Evolutionary conservation across 2,113 vertebrate species (phyloP).

Genomic region (Eptesicus fuscus): DNA sequence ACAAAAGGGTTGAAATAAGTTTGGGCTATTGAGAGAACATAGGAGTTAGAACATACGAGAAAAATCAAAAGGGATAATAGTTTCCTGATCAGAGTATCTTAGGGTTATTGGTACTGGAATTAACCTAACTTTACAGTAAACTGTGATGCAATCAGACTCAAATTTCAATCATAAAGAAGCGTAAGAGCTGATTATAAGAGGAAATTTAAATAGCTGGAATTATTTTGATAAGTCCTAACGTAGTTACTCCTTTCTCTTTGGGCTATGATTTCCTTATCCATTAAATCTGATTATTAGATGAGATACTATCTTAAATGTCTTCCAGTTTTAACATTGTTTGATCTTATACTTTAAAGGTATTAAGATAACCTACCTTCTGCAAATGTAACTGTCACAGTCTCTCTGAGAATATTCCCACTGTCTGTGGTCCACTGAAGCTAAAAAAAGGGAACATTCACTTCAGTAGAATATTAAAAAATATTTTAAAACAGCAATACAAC

Average conservation of each 20-base stretch:
- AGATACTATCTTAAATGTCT: background rate
- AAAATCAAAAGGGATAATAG: constrained; percentile 14
- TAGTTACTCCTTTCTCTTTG: background rate
- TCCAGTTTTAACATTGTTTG: constrained; percentile 10
- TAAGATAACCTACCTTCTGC: constrained; percentile 83
- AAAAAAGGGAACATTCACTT: constrained; percentile 73
- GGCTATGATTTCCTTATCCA: background rate
- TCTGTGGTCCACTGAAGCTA: constrained; percentile 86
- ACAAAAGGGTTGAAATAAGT: background rate
- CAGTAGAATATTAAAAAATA: constrained; percentile 49
- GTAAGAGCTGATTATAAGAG: background rate
- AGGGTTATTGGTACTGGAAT: background rate
- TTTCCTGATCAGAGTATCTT: background rate
- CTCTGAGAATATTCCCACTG: constrained; percentile 82
- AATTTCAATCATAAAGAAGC: constrained; percentile 3
- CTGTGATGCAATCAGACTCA: background rate
- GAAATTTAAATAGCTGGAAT: constrained; percentile 9
- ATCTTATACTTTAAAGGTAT: constrained; percentile 40
- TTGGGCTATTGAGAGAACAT: background rate
- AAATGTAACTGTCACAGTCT: constrained; percentile 87
- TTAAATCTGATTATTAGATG: constrained; percentile 24
- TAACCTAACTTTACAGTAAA: background rate
- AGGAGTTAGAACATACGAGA: background rate
- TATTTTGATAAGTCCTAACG: constrained; percentile 22
- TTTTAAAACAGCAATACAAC: constrained; percentile 20